Conservation (phyloP, 1,140 invertebrate species). For the Eubasilissa regina region DNA sequence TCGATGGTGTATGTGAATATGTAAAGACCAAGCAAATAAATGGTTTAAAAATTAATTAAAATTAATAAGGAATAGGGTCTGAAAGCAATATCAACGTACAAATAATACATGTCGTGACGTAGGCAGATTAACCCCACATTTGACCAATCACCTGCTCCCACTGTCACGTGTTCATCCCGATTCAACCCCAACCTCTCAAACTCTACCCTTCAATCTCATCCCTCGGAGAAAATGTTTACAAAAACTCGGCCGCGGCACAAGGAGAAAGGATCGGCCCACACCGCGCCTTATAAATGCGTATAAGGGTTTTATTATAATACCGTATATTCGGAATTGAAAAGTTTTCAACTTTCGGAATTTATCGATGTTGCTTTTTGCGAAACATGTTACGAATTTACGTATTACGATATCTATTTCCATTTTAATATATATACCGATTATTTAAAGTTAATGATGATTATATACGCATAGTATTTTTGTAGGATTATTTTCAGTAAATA, state of each 20-base stretch:
- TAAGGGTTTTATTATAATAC: conserved; percentile 59
- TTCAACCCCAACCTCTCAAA: conserved; percentile 19
- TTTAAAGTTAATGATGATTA: too few relatives aligned
- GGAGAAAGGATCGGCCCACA: conserved; percentile 15
- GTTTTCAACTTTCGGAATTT: conserved; percentile 54
- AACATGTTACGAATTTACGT: not conserved
- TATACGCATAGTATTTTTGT: too few relatives aligned
- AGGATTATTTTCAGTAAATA: not conserved
- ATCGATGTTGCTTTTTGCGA: conserved; percentile 28
- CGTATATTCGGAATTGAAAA: conserved; percentile 55
- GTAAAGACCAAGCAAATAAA: too few relatives aligned
- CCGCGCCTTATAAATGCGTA: conserved; percentile 33
- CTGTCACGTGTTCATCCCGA: conserved; percentile 25
- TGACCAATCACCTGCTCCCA: conserved; percentile 52
- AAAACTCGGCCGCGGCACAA: conserved; percentile 43
- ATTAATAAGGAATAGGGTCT: too few relatives aligned
- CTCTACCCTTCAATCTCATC: not conserved
- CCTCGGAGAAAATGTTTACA: conserved; percentile 48
- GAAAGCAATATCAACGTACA: too few relatives aligned
- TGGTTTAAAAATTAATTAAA: too few relatives aligned
- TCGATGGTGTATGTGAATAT: too few relatives aligned
- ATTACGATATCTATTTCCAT: not conserved
- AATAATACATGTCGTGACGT: conserved; percentile 52
- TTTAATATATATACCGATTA: conserved; percentile 10
- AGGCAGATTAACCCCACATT: conserved; percentile 52